Base-by-base conservation (phyloP, 2,113 vertebrate genomes). In the Phaethornis superciliosus region DNA sequence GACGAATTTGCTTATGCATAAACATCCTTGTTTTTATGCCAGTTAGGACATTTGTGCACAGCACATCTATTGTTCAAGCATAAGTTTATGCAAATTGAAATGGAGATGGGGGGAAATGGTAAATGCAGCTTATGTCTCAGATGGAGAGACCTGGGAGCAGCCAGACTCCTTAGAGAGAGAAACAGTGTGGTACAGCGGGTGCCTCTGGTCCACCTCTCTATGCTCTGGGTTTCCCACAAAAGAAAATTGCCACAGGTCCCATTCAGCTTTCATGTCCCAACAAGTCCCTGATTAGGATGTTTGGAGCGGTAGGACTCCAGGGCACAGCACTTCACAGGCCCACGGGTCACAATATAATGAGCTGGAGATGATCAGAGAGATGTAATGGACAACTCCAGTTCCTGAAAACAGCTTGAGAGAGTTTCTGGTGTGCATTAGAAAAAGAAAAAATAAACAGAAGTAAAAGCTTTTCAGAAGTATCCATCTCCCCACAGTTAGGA, bases 1-100 rank as follows among this genome's bases (percentile, higher is more conserved):
- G 82, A 90, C 94, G 85, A 80, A 95, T 93, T 95, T 97, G 85
- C 82, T 95, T 93, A 93, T 95, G 91, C 93, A 93, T 93, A 95
- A 97, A 95, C 93, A 95, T 84, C 93, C 85, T 94, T 95, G 90
- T 91, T 91, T 85, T 64, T 83, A 67, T 96, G 91, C 94, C 91
- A 95, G 85, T 82, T 81, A 75, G 93, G 72, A 85, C 80, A 74
- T 81, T 91, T 82, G 77, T 90, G 81, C 81, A 91, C 79, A 89
- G 71, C 81, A 52, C 82, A 33, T 55, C 82, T 60, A 90, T 88
- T 97, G 91, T 90, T 89, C 80, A 65, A 58, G 40, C 69, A 95
- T 93, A 95, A 90, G 85, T 93, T 79, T 93, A 94, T 93, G 93
- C 88, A 96, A 91, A 95, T 93, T 83, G 79, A 77, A 86, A 90